phyloP scores from a whole-genome alignment of 2,797 vertebrate genomes.

The Chromis chromis region DNA sequence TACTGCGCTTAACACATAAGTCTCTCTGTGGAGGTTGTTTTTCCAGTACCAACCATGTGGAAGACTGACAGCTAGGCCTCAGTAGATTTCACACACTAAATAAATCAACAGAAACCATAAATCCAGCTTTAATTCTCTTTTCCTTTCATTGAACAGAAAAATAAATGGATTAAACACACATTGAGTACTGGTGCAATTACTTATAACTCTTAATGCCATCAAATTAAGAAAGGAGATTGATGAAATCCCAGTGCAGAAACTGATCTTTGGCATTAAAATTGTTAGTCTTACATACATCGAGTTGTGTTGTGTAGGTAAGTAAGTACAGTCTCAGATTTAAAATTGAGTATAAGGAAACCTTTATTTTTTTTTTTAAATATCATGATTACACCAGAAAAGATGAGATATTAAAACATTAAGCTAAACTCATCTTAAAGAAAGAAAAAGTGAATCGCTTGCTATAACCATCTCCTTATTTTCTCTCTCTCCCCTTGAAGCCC shows the following conservation, averaged over 20 bases:
- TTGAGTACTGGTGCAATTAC: too few species aligned
- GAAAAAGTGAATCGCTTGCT: background rate
- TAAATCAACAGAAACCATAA: background rate
- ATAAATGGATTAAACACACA: too few species aligned
- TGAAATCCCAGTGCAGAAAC: background rate
- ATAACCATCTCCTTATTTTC: slow-evolving; percentile 33
- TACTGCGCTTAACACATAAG: background rate
- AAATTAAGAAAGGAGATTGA: background rate
- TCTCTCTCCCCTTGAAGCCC: slow-evolving; percentile 1
- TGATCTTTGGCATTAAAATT: background rate
- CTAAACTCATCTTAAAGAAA: background rate
- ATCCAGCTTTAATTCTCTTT: too few species aligned
- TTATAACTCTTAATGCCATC: background rate
- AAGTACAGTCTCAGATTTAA: background rate
- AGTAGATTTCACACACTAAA: background rate
- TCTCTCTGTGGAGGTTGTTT: background rate
- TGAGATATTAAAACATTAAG: background rate
- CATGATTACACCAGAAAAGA: background rate
- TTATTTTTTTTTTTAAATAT: too few species aligned
- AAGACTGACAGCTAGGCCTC: too few species aligned
- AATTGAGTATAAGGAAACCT: background rate
- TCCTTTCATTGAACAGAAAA: too few species aligned
- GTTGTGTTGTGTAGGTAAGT: background rate
- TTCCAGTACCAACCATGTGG: background rate
- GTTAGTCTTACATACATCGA: background rate